Base-by-base conservation (phyloP, 2,888 invertebrate genomes). In the Ephialtes manifestator region DNA sequence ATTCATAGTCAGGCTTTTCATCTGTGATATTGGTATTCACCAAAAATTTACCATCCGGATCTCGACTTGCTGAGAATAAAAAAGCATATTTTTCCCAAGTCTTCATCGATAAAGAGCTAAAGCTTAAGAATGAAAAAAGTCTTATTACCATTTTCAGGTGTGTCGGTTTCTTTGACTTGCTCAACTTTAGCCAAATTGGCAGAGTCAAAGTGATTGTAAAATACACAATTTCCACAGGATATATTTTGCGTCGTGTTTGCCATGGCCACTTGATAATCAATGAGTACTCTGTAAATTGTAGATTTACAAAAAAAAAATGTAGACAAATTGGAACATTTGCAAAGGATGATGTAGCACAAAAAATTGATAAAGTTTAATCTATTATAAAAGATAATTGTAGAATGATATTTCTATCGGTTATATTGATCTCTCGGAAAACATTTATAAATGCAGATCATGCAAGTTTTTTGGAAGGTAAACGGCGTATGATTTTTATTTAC, bases 131-230 rank as follows among this genome's bases (percentile, higher is more conserved):
- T 70, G 81, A 60, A 79, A 83, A 81, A 88, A 83, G 81, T 55
- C 35, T 20, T 53, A 31, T 95, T 89, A 93, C 93, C 93, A 87
- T 92, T 90, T 8, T 91, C 89, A 63, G 83, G 67, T 28, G 88
- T 81, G 55, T 90, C 90, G 35, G 55, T 39, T 20, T 77, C 35
- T 35, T 95, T 92, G 95, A 97, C 96, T 91, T 96, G 95, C 93
- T 98, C 98, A 75, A 98, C 98, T 94, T 95, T 96, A 77, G 97
- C 97, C 90, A 98, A 95, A 95, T 98, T 98, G 83, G 98, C 98
- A 60, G 98, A 98, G 94, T 98, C 98, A 95, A 98, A 98, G 94
- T 97, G 97, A 90, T 98, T 97, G 90, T 97, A 96, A 95, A 98
- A 98, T 90, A 96, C 95, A 94, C 98, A 97, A 90, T 96, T 97